Percentiles rank a stretch among this genome's conserved stretches.
These are phyloP conservation scores for Ceraclea dissimilis DNA, from an alignment of 2,888 invertebrate genomes.

Conservation along the genomic window DNA sequence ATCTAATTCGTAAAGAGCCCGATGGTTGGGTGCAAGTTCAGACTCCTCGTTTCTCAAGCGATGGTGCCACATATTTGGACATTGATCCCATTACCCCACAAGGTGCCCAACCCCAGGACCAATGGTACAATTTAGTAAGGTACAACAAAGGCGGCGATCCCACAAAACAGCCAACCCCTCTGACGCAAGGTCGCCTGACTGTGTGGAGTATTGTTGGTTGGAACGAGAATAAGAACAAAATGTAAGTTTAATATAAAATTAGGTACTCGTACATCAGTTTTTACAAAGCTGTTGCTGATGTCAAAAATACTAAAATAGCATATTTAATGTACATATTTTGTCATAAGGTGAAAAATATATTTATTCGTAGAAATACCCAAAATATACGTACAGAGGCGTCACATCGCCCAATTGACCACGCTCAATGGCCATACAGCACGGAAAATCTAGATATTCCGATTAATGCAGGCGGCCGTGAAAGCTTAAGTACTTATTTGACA, in stretches of 20 bases:
- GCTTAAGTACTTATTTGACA: too few relatives aligned
- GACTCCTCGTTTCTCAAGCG: slow-evolving; percentile 47
- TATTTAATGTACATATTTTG: too few relatives aligned
- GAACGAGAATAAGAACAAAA: slow-evolving; percentile 48
- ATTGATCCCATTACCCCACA: slow-evolving; percentile 34
- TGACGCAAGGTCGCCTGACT: slow-evolving; percentile 53
- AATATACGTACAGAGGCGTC: too few relatives aligned
- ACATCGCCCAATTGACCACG: too few relatives aligned
- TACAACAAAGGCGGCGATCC: slow-evolving; percentile 28
- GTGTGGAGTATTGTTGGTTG: slow-evolving; percentile 55
- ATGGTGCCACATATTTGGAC: slow-evolving; percentile 43
- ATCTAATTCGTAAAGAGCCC: slow-evolving; percentile 48
- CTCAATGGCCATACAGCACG: too few relatives aligned
- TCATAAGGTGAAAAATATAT: too few relatives aligned
- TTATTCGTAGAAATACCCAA: too few relatives aligned
- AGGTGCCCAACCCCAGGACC: slow-evolving; percentile 39
- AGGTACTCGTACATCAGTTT: too few relatives aligned
- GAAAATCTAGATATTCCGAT: too few relatives aligned
- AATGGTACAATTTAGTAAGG: slow-evolving; percentile 41
- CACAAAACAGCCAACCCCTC: slow-evolving; percentile 27
- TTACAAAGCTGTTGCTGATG: too few relatives aligned
- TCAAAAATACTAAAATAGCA: too few relatives aligned
- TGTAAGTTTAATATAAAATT: slow-evolving; percentile 39
- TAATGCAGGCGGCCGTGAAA: too few relatives aligned
- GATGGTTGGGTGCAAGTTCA: slow-evolving; percentile 64